A percentile compares a stretch with the other conserved stretches of the same genome.
Evolutionary conservation across 2,113 vertebrate species (phyloP).

Genomic region (Morone saxatilis): DNA sequence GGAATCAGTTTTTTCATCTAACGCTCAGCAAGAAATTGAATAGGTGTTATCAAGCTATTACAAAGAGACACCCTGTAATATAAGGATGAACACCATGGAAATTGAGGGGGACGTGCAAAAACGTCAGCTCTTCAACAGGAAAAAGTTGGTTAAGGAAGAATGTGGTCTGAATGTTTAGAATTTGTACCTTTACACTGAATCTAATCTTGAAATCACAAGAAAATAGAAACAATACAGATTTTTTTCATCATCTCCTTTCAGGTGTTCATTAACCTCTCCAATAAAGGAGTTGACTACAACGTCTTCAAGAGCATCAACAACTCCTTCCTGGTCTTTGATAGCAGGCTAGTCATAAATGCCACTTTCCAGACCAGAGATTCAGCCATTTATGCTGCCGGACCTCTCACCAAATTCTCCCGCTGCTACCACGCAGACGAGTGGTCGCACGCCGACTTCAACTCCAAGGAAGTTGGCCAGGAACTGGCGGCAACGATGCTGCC

Average conservation of each 20-base stretch:
- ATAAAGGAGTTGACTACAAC: slow-evolving; percentile 87
- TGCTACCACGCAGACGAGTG: slow-evolving; percentile 86
- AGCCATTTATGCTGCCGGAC: slow-evolving; percentile 88
- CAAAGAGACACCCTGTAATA: no score
- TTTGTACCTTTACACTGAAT: neutral
- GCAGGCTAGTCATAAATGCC: slow-evolving; percentile 88
- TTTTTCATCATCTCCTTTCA: slow-evolving; percentile 57
- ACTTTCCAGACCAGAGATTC: slow-evolving; percentile 88
- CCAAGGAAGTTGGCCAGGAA: slow-evolving; percentile 90
- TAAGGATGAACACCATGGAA: no score
- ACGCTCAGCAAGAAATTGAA: no score
- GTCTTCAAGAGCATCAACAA: slow-evolving; percentile 87
- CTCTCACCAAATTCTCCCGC: slow-evolving; percentile 93
- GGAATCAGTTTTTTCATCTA: no score
- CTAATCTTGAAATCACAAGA: neutral
- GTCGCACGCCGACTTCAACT: slow-evolving; percentile 89
- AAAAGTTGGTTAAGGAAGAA: neutral
- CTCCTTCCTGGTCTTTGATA: slow-evolving; percentile 90
- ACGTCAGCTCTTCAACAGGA: no score
- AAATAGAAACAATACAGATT: neutral
- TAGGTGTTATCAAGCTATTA: no score
- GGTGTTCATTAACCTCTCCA: slow-evolving; percentile 91
- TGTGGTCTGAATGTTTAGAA: neutral
- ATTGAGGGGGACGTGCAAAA: no score
- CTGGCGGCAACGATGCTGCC: slow-evolving; percentile 87